Percentiles rank a stretch among this genome's conserved stretches.
phyloP scores from a whole-genome alignment of 2,797 vertebrate genomes.

The Sphenopsis melanotis region DNA sequence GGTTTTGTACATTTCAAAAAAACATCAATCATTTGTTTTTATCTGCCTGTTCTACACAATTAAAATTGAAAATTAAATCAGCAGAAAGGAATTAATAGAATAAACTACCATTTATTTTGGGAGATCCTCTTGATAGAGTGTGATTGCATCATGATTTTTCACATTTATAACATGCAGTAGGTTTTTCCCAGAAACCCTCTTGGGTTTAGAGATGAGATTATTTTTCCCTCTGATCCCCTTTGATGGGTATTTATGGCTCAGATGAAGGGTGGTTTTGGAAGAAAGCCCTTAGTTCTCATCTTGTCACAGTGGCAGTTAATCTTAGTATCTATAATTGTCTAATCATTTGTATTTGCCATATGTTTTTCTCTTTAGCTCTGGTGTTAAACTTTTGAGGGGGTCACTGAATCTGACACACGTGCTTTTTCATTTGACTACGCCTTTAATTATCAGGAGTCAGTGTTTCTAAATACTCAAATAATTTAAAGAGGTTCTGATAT shows the following conservation, averaged over 20 bases:
- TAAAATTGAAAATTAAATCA: neutral
- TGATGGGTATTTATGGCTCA: neutral
- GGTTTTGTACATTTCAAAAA: conserved; percentile 9
- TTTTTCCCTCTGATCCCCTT: neutral
- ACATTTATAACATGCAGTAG: neutral
- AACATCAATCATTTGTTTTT: neutral
- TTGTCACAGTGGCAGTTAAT: neutral
- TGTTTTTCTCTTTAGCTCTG: neutral
- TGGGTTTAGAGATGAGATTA: neutral
- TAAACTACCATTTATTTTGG: neutral
- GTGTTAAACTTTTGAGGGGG: neutral
- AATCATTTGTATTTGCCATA: neutral
- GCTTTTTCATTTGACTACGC: neutral
- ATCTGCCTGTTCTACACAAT: neutral
- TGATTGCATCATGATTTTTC: neutral
- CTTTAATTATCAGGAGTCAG: neutral
- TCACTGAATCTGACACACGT: neutral
- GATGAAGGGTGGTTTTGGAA: neutral
- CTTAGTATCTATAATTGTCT: neutral
- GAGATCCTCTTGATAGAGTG: neutral
- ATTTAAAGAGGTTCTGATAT: neutral
- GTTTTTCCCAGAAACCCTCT: neutral
- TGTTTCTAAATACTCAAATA: neutral
- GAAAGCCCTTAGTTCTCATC: neutral
- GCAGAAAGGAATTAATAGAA: neutral